Conservation (phyloP, 2,797 vertebrate genomes). For the Gymnoscopelus microlampas region DNA sequence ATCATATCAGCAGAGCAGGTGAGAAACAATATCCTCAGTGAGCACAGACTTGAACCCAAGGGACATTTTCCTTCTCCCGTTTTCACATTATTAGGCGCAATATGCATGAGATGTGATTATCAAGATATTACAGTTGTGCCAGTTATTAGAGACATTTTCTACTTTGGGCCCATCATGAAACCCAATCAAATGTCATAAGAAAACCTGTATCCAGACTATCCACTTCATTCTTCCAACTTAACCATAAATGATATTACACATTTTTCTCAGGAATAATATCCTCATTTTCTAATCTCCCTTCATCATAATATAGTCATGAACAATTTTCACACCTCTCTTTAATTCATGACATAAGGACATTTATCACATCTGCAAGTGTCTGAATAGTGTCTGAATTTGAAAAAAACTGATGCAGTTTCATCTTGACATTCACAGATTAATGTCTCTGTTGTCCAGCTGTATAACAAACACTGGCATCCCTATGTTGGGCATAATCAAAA, state of each 20-base stretch:
- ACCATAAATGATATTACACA: too few species aligned
- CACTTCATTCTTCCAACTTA: not conserved
- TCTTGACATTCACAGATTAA: constrained; percentile 26
- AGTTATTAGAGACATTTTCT: not conserved
- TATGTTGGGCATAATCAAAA: too few species aligned
- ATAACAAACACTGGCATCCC: too few species aligned
- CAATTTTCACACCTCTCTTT: constrained; percentile 6
- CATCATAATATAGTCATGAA: not conserved
- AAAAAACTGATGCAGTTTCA: constrained; percentile 4
- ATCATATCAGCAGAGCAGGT: not conserved
- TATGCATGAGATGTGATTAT: constrained; percentile 27
- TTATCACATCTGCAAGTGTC: constrained; percentile 3
- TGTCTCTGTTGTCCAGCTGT: constrained; percentile 6
- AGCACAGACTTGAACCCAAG: constrained; percentile 15
- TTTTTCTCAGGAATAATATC: constrained; percentile 7
- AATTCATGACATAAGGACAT: constrained; percentile 14
- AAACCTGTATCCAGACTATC: not conserved
- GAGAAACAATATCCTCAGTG: constrained; percentile 24
- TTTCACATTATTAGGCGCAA: constrained; percentile 21
- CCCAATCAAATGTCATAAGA: not conserved
- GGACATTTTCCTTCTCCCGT: constrained; percentile 9
- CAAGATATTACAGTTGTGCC: not conserved
- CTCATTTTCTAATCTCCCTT: constrained; percentile 13
- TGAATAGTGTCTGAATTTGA: not conserved
- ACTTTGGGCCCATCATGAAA: not conserved